Conservation (phyloP, 1,140 invertebrate genomes). For the Piezodorus guildinii region DNA sequence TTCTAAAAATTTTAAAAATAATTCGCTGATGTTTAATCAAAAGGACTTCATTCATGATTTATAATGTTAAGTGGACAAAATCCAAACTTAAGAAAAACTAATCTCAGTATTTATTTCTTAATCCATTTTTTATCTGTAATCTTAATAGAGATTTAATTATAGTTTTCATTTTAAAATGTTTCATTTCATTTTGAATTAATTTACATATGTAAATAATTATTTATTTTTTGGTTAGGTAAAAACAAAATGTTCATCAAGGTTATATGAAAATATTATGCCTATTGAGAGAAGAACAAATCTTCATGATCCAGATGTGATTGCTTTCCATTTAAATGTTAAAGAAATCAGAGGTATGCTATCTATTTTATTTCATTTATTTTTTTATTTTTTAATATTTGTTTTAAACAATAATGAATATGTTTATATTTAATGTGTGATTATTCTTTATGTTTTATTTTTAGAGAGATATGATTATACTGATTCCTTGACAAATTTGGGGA, state of each 20-base stretch:
- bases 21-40: too few relatives aligned
- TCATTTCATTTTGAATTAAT: not conserved
- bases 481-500: slow-evolving; percentile 59
- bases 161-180: too few relatives aligned
- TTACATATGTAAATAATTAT: not conserved
- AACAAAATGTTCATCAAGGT: not conserved
- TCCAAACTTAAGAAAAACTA: too few relatives aligned
- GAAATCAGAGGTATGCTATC: slow-evolving; percentile 49
- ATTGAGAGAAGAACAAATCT: slow-evolving; percentile 37
- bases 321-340: slow-evolving; percentile 69
- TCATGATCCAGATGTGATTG: slow-evolving; percentile 60
- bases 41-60: too few relatives aligned
- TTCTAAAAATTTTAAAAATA: too few relatives aligned
- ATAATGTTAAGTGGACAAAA: too few relatives aligned
- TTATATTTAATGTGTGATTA: not conserved
- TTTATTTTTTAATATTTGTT: too few relatives aligned
- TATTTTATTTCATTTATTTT: not conserved
- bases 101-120: too few relatives aligned
- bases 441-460: slow-evolving; percentile 32
- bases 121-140: too few relatives aligned
- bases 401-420: too few relatives aligned
- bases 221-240: not conserved
- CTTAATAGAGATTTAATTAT: too few relatives aligned
- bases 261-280: slow-evolving; percentile 7
- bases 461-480: slow-evolving; percentile 58